Conservation (phyloP, 1,140 invertebrate genomes). For the Macrobrachium nipponense region DNA sequence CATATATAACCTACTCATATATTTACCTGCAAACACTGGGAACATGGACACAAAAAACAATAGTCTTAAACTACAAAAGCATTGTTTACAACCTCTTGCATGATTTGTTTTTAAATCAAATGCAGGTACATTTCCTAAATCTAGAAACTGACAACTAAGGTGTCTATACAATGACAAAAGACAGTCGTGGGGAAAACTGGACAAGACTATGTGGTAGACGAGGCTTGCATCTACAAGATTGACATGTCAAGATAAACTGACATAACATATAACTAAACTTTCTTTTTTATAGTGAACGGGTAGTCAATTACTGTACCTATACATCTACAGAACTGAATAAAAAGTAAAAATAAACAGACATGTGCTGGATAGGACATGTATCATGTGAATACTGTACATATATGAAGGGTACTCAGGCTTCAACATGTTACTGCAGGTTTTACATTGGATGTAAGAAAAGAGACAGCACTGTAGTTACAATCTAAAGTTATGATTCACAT, state of each 20-base stretch:
- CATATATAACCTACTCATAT: too few relatives aligned
- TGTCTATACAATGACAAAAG: conserved; percentile 3
- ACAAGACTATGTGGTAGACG: neutral
- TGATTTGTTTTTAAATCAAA: neutral
- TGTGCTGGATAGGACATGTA: too few relatives aligned
- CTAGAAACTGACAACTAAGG: conserved; percentile 6
- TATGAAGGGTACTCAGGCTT: too few relatives aligned
- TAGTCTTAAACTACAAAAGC: neutral
- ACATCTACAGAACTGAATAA: conserved; percentile 6
- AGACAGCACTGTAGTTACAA: too few relatives aligned
- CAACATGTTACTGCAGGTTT: too few relatives aligned
- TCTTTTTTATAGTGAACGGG: neutral
- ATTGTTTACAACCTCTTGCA: neutral
- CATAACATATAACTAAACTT: neutral
- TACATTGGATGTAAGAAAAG: too few relatives aligned
- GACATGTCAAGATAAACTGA: neutral
- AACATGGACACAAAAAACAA: too few relatives aligned
- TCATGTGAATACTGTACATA: too few relatives aligned
- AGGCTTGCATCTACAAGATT: too few relatives aligned
- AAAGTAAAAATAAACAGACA: neutral
- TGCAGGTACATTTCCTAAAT: neutral
- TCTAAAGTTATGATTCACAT: too few relatives aligned
- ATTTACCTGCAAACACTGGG: too few relatives aligned
- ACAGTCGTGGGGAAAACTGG: neutral
- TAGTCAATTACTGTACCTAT: neutral